Evolutionary conservation across 2,797 vertebrate genomes (phyloP).

Genomic region (Silurus aristotelis): DNA sequence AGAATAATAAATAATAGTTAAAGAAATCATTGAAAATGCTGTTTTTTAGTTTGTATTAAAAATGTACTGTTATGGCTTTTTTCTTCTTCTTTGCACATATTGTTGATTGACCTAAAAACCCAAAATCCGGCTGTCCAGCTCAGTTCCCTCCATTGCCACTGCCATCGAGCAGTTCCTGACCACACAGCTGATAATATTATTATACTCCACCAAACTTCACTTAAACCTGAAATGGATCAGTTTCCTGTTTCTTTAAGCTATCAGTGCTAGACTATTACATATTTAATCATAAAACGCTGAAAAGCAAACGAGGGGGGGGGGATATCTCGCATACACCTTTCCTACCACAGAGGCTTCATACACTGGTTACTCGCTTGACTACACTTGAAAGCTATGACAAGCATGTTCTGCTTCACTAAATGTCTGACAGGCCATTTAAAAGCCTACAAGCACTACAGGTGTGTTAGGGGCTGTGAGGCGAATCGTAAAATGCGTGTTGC

Average conservation of each 20-base stretch:
- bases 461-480: not conserved
- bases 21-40: not conserved
- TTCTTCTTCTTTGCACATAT: not conserved
- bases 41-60: not conserved
- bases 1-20: not conserved
- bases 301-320: not conserved
- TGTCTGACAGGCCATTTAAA: not conserved
- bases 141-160: not conserved
- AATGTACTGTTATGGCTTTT: not conserved
- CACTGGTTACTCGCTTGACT: not conserved
- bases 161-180: not conserved
- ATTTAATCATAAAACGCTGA: not conserved
- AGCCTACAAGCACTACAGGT: not conserved
- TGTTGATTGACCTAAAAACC: not conserved
- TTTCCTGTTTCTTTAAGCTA: slow-evolving; percentile 1
- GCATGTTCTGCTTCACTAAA: not conserved
- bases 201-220: not conserved
- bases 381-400: not conserved
- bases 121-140: too few relatives aligned
- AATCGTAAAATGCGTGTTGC: not conserved
- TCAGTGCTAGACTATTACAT: not conserved
- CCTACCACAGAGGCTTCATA: not conserved
- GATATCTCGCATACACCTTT: not conserved
- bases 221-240: not conserved
- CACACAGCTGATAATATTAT: not conserved